Percentiles rank a stretch among this genome's conserved stretches.
Conservation (phyloP, 2,888 invertebrate species). For the Microctonus hyperodae region DNA sequence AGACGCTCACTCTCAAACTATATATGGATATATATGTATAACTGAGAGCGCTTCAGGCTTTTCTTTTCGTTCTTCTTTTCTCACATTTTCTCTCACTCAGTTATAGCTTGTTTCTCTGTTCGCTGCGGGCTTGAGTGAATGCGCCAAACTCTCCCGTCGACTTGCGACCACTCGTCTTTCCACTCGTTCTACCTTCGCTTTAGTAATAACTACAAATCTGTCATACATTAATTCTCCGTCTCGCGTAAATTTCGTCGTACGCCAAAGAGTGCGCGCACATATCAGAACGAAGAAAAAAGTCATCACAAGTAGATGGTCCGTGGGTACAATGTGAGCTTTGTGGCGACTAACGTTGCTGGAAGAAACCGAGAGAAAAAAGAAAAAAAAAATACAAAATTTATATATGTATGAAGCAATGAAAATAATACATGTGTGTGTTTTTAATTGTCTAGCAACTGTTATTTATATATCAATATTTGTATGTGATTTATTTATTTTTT, state of each 20-base stretch:
- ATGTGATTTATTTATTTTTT: too few species aligned
- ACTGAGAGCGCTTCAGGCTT: conserved; percentile 33
- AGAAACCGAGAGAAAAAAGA: neutral
- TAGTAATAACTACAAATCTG: conserved; percentile 63
- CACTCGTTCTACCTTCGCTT: conserved; percentile 41
- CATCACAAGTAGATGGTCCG: conserved; percentile 48
- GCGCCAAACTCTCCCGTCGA: conserved; percentile 7
- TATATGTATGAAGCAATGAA: neutral
- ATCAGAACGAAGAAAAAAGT: conserved; percentile 55
- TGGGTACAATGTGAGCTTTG: conserved; percentile 14
- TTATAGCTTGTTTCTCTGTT: neutral
- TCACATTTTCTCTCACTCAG: conserved; percentile 25
- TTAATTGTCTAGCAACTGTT: too few species aligned
- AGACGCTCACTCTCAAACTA: conserved; percentile 38
- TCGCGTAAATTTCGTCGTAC: conserved; percentile 60
- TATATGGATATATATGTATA: conserved; percentile 26
- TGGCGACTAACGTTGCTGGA: neutral
- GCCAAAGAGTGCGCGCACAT: conserved; percentile 33
- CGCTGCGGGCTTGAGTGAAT: conserved; percentile 14
- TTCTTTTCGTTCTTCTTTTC: conserved; percentile 20
- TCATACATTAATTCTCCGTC: conserved; percentile 63
- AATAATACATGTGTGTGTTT: too few species aligned
- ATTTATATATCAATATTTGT: too few species aligned
- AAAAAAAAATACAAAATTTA: neutral
- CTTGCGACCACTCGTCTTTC: conserved; percentile 29